Percentiles rank a stretch among this genome's conserved stretches.
phyloP scores from a whole-genome alignment of 2,888 invertebrate genomes.

The Hydropsyche betteni region DNA sequence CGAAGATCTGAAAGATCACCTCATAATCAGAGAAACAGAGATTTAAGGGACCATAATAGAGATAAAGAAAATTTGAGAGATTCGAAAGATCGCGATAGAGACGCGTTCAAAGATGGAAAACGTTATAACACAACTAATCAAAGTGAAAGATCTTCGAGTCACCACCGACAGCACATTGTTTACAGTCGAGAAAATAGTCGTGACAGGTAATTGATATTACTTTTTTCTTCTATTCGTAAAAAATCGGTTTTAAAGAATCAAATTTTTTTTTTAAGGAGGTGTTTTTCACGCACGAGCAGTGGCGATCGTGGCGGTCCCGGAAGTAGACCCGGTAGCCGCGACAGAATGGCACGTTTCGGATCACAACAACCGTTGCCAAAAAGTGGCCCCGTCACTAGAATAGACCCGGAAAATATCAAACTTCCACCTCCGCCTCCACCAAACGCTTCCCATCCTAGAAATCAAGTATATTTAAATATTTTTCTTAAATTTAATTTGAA shows the following conservation, averaged over 20 bases:
- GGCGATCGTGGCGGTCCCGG: conserved; percentile 39
- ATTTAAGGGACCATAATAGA: conserved; percentile 44
- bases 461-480: conserved; percentile 58
- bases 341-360: conserved; percentile 26
- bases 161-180: conserved; percentile 52
- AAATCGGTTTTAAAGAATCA: background rate
- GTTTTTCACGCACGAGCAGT: conserved; percentile 49
- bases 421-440: conserved; percentile 59
- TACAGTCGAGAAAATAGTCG: conserved; percentile 65
- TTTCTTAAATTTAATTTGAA: conserved; percentile 32
- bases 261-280: conserved; percentile 39
- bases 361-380: conserved; percentile 57
- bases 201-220: conserved; percentile 57
- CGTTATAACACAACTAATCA: conserved; percentile 51
- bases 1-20: conserved; percentile 53
- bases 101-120: conserved; percentile 61
- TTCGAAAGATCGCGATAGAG: conserved; percentile 58
- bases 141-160: conserved; percentile 53
- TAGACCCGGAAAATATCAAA: conserved; percentile 63
- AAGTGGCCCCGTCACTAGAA: conserved; percentile 60
- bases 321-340: conserved; percentile 41
- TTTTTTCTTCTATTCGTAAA: background rate
- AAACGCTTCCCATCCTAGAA: conserved; percentile 53
- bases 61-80: conserved; percentile 56
- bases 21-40: conserved; percentile 50